Evolutionary conservation across 2,797 vertebrate species (phyloP), one percentile per base, ranked within the genome.

Genomic region (Chelon labrosus): DNA sequence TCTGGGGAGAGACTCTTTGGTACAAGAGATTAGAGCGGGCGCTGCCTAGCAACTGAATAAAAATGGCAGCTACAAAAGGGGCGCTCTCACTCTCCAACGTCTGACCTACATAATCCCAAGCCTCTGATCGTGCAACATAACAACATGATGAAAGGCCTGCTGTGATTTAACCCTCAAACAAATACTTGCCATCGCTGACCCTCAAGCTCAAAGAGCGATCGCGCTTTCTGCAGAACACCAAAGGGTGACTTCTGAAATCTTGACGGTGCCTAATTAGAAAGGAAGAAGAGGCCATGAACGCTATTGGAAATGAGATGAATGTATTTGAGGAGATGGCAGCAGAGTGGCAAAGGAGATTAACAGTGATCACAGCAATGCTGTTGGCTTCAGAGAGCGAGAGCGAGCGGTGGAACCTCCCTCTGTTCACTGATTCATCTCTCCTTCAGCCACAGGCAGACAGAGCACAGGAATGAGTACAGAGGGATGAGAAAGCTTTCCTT

Each of bases 41-140:
- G 94, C 93, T 95, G 94, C 94, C 93, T 95, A 94, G 94, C 94
- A 95, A 95, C 94, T 86, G 87, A 93, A 93, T 93, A 91, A 94
- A 94, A 94, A 94, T 93, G 93, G 93, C 90, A 93, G 91, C 89
- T 91, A 92, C 87, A 92, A 93, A 94, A 91, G 90, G 87, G 89
- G 85, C 65, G 82, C 90, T 90, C 90, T 90, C 87, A 85, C 92
- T 91, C 91, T 91, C 89, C 90, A 92, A 91, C 83, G 81, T 90
- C 93, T 95, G 94, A 95, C 95, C 94, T 94, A 94, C 93, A 95
- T 95, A 94, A 94, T 93, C 90, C 89, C 89, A 73, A 84, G 84
- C 85, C 90, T 94, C 87, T 94, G 94, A 95, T 95, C 92, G 75
- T 73, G 91, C 90, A 88, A 91, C 91, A 92, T 85, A 92, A 92